Conservation (phyloP, 2,113 vertebrate species). For the Coturnix japonica region DNA sequence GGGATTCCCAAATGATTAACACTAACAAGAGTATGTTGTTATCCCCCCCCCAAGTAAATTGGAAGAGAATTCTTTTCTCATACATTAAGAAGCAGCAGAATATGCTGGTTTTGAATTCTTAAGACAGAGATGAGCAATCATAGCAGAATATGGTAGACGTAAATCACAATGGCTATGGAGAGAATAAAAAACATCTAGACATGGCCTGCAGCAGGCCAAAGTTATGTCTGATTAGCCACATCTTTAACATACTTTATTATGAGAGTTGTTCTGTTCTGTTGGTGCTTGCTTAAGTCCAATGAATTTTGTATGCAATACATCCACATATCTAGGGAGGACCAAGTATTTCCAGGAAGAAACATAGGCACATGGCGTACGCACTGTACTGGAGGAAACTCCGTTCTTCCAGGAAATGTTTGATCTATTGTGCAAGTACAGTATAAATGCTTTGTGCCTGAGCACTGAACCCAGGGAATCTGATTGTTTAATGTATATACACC, state of each 20-base stretch:
- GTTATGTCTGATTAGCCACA: neutral
- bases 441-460: neutral
- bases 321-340: rapidly evolving
- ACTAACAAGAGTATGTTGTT: conserved; percentile 20
- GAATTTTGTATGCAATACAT: neutral
- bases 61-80: conserved; percentile 22
- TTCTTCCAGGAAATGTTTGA: neutral
- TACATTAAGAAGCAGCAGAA: neutral
- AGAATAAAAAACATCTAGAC: neutral
- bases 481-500: neutral
- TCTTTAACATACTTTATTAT: neutral
- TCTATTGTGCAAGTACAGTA: neutral
- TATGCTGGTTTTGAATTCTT: neutral
- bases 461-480: neutral
- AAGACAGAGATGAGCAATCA: neutral
- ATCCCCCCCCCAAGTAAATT: neutral
- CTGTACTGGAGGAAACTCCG: neutral
- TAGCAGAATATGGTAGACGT: neutral
- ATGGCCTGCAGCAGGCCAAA: neutral
- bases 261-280: neutral
- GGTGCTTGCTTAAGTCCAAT: neutral
- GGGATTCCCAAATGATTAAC: conserved; percentile 10
- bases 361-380: rapidly evolving
- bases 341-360: neutral
- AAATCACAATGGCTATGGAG: neutral